Evolutionary conservation across 2,888 invertebrate genomes (phyloP), one percentile per base, ranked within the genome.

Genomic region (Ferdinandea cuprea): DNA sequence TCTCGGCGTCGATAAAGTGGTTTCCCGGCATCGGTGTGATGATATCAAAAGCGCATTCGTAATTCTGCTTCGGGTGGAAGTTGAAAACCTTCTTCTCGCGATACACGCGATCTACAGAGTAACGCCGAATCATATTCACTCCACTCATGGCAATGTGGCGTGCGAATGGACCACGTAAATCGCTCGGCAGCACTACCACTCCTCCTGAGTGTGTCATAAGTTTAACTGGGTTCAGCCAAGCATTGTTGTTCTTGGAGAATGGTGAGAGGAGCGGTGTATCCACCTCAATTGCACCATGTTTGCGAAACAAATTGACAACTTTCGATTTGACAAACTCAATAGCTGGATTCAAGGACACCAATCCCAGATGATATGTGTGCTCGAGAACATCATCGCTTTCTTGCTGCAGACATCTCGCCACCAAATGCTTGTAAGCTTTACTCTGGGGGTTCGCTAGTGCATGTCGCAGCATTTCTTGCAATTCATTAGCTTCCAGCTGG

Each of bases 1-100:
- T 90, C 89, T 99, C 98, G 0, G 97, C 97, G 88, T 98, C 98
- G 0, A 95, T 93, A 91, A 97, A 93, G 30, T 96, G 91, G 86
- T 94, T 93, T 92, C 94, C 94, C 73, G 93, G 92, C 77, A 92
- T 93, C 1, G 96, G 94, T 3, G 96, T 95, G 30, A 98, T 95
- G 77, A 99, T 96, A 90, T 99, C 99, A 90, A 98, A 98, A 1
- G 97, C 96, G 90, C 97, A 97, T 90, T 98, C 98, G 71, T 95
- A 94, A 15, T 96, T 93, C 91, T 98, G 98, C 83, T 95, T 93
- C 0, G 99, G 99, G 91, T 98, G 97, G 87, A 96, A 95, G 0
- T 97, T 96, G 72, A 92, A 92, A 2, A 94, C 94, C 87, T 94
- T 94, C 86, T 95, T 94, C 88, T 97, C 96, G 73, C 97, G 92